Base-by-base conservation (phyloP, 1,140 invertebrate species). In the Trachymyrmex cornetzi region DNA sequence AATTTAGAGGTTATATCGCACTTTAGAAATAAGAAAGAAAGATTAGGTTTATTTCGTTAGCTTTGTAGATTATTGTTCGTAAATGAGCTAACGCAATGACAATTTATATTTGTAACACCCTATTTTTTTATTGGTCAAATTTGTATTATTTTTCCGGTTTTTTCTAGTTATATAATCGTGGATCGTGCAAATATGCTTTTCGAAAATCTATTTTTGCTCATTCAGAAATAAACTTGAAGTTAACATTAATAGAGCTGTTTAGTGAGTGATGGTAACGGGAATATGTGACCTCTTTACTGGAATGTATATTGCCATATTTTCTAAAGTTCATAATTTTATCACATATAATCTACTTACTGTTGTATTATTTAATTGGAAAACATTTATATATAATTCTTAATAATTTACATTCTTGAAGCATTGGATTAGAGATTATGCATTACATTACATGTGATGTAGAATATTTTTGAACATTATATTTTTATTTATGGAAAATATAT, bases 171-270 rank as follows among this genome's bases (percentile, higher is more conserved):
- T 1, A 27, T 81, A 81, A 81, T 50, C 2, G 22, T 27, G 19
- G 34, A 57, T 69, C 22, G 12, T 71, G 50, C 19, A 3, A 50
- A 81, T 38, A n/a, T 6, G n/a, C 16, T 48, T 80, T 59, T 57
- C 5, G 27, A 81, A 71, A 55, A 81, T 69, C 64, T 81, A 81
- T 71, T 81, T 81, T 81, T 81, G 12, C 12, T 48, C 11, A 22
- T 55, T 81, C 34, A 44, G 24, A 81, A 81, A 81, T 81, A 81
- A 81, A 57, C 22, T 81, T 69, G 11, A 69, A 71, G 30, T 69
- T 57, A 55, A 81, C 34, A 59, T 81, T 59, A 27, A 19, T 59
- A 71, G 19, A 71, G 48, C 22, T 34, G 34, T 22, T 71, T 59
- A 81, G 79, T 59, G 34, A 81, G 48, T n/a, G 16, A 71, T n/a